phyloP scores from a whole-genome alignment of 2,113 vertebrate species.

The Poicephalus gulielmi region DNA sequence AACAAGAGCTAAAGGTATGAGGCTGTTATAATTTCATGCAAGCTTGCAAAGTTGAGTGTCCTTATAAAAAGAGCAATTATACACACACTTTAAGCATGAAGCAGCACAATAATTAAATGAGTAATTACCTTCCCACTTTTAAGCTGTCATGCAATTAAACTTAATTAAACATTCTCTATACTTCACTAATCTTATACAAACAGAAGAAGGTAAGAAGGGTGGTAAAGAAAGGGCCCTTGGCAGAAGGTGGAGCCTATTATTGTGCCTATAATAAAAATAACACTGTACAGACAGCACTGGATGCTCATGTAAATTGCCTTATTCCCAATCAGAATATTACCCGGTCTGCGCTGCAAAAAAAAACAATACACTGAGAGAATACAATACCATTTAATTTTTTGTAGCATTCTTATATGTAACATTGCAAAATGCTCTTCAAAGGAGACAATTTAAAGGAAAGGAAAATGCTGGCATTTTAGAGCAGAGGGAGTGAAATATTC shows the following conservation, averaged over 20 bases:
- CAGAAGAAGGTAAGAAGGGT: conserved; percentile 51
- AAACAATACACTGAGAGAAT: background rate
- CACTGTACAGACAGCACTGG: background rate
- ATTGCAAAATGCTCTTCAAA: background rate
- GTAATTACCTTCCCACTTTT: conserved; percentile 71
- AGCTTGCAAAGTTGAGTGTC: conserved; percentile 47
- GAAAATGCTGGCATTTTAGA: background rate
- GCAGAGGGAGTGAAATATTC: background rate
- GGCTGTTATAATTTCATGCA: conserved; percentile 29
- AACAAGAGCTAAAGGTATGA: background rate
- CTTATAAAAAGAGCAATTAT: conserved; percentile 66
- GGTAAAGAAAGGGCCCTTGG: conserved; percentile 36
- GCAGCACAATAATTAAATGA: conserved; percentile 71
- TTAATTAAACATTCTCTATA: conserved; percentile 70
- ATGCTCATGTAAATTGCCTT: background rate
- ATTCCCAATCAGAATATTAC: background rate
- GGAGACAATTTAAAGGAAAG: background rate
- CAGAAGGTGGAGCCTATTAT: conserved; percentile 29
- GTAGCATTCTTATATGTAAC: background rate
- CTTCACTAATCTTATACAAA: conserved; percentile 64
- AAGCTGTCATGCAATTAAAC: conserved; percentile 71
- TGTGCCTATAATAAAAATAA: background rate
- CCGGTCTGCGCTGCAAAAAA: background rate
- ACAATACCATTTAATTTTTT: background rate
- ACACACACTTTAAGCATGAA: conserved; percentile 45